These are phyloP conservation scores for Sinodicranocentrus sp. DNA, from an alignment of 2,888 invertebrate species.

Conservation along the genomic window DNA sequence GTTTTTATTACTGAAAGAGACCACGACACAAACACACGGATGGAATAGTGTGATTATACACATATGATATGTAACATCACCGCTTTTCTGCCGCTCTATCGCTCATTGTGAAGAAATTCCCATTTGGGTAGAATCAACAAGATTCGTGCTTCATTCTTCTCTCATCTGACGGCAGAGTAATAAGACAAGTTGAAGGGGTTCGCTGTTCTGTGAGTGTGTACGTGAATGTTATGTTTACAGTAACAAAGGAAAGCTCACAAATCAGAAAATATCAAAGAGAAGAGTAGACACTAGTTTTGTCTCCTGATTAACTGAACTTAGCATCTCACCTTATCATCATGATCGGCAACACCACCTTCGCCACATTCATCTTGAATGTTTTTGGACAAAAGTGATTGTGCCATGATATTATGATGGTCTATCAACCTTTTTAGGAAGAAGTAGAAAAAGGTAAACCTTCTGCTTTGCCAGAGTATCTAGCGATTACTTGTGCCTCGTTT, in stretches of 20 bases:
- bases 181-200: no score
- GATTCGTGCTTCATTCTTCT: no score
- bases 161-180: no score
- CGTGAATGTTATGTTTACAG: background rate
- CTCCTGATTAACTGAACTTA: slow-evolving; percentile 24
- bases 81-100: no score
- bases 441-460: slow-evolving; percentile 19
- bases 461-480: background rate
- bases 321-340: slow-evolving; percentile 14
- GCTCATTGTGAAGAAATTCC: no score
- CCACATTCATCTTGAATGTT: slow-evolving; percentile 39
- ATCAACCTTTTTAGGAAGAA: slow-evolving; percentile 64
- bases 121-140: no score
- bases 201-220: no score
- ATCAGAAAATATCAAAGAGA: no score
- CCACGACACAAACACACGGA: slow-evolving; percentile 19
- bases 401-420: slow-evolving; percentile 37
- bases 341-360: slow-evolving; percentile 13
- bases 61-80: slow-evolving; percentile 18
- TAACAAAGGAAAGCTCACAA: background rate
- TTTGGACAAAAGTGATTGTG: slow-evolving; percentile 55
- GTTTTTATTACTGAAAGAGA: slow-evolving; percentile 21
- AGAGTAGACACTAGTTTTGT: background rate
- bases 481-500: background rate
- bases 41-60: background rate